Evolutionary conservation across 64 coral and sea anemone genomes (phyloP).

Genomic region (Hydrozoanthus tunicans): DNA sequence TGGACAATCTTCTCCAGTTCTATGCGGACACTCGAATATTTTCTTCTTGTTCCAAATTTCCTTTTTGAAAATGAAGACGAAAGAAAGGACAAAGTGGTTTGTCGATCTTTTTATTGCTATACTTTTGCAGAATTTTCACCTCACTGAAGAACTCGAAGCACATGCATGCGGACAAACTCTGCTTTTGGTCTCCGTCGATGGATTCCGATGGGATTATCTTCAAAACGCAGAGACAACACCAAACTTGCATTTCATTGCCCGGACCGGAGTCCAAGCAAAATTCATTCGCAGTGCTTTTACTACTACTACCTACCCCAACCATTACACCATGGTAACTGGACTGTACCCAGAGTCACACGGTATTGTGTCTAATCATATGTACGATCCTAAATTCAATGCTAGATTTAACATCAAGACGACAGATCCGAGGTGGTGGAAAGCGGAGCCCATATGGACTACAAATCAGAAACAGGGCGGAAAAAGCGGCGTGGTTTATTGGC

Average conservation of each 20-base stretch:
- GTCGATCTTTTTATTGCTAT: conserved; percentile 10
- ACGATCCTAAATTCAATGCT: conserved; percentile 9
- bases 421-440: conserved; percentile 32
- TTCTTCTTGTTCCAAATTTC: not conserved
- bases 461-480: conserved; percentile 33
- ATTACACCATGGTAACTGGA: conserved; percentile 50
- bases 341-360: conserved; percentile 43
- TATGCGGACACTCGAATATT: not conserved
- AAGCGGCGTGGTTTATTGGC: conserved; percentile 46
- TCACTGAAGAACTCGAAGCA: not conserved
- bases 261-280: conserved; percentile 20
- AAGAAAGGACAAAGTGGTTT: not conserved
- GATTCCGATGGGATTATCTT: conserved; percentile 45
- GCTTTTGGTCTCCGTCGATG: conserved; percentile 50
- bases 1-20: not conserved
- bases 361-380: conserved; percentile 53
- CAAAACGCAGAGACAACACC: conserved; percentile 14
- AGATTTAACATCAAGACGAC: conserved; percentile 43
- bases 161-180: conserved; percentile 42
- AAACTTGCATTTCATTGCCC: conserved; percentile 44
- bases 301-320: conserved; percentile 41
- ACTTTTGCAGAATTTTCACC: conserved; percentile 5
- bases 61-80: conserved; percentile 23
- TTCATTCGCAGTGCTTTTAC: conserved; percentile 53
- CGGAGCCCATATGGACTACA: conserved; percentile 30